Conservation (phyloP, 2,113 vertebrate species). For the Cygnus atratus region DNA sequence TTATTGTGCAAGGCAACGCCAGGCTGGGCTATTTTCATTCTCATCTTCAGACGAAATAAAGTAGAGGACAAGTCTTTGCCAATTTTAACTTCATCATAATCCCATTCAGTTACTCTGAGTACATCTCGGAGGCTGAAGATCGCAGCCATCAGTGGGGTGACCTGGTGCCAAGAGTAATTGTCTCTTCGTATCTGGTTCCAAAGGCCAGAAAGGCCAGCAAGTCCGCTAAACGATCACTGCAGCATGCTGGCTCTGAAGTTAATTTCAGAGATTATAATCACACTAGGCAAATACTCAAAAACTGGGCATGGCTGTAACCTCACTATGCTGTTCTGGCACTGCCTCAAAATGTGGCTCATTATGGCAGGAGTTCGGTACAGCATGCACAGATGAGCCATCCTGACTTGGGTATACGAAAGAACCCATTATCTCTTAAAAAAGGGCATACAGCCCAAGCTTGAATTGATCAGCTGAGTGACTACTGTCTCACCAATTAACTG, state of each 20-base stretch:
- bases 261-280: neutral
- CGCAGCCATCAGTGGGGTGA: neutral
- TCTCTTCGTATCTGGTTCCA: neutral
- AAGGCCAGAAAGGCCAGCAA: neutral
- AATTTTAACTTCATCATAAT: slow-evolving; percentile 27
- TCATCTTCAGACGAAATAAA: neutral
- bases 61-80: neutral
- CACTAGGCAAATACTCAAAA: neutral
- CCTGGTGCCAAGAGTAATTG: slow-evolving; percentile 31
- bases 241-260: neutral
- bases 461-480: neutral
- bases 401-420: neutral
- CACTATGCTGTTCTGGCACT: neutral
- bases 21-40: neutral
- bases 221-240: neutral
- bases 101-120: neutral
- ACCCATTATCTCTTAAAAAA: neutral
- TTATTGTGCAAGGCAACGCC: neutral
- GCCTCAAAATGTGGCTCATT: neutral
- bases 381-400: neutral
- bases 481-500: neutral
- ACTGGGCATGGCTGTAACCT: neutral
- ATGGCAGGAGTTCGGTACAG: neutral
- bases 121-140: neutral
- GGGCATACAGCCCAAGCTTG: neutral